Percentiles rank a stretch among this genome's conserved stretches.
phyloP scores from a whole-genome alignment of 2,113 vertebrate species.

The Pardalotus punctatus region DNA sequence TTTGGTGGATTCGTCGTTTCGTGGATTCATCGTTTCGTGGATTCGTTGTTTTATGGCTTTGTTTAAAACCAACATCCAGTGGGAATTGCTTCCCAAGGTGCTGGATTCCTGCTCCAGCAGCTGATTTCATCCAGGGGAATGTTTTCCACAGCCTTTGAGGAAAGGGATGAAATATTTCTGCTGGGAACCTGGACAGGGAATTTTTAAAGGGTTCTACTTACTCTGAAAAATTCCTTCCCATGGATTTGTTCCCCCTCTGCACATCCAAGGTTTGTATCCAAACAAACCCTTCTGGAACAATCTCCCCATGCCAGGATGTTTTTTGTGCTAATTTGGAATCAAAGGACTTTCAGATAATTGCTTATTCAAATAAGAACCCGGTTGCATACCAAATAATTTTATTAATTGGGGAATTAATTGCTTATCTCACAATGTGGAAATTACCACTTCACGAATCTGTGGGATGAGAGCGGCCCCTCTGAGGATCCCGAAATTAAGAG shows the following conservation, averaged over 20 bases:
- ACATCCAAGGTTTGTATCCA: neutral
- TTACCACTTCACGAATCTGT: neutral
- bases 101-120: neutral
- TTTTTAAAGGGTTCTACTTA: fast-evolving
- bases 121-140: fast-evolving
- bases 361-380: conserved; percentile 2
- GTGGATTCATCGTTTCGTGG: too few species aligned
- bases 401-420: conserved; percentile 42
- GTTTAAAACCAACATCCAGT: neutral
- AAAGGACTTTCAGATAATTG: conserved; percentile 1
- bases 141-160: neutral
- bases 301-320: neutral
- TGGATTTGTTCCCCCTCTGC: neutral
- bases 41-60: neutral
- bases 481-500: neutral
- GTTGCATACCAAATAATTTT: neutral
- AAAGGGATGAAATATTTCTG: fast-evolving
- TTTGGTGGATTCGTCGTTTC: too few species aligned
- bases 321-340: neutral
- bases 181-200: fast-evolving
- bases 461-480: neutral
- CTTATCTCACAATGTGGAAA: neutral
- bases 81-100: fast-evolving
- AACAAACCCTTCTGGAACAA: neutral
- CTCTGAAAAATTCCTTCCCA: fast-evolving